These are phyloP conservation scores for Malachius bipustulatus DNA, from an alignment of 2,888 invertebrate genomes.

Conservation along the genomic window DNA sequence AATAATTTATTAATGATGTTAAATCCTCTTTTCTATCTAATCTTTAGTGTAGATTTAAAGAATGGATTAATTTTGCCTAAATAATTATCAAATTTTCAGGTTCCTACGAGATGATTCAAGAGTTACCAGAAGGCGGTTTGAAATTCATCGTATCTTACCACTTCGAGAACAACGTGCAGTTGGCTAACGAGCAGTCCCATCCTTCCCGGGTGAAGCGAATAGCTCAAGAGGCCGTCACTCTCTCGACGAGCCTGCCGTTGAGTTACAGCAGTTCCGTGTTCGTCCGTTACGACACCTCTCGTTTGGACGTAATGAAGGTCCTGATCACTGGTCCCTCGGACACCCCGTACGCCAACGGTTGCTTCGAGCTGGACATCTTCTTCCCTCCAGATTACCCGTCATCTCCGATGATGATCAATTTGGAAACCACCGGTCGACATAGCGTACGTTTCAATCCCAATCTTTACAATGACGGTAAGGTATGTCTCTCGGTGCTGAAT, in stretches of 20 bases:
- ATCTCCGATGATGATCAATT: constrained; percentile 80
- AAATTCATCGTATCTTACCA: constrained; percentile 82
- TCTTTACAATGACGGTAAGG: constrained; percentile 90
- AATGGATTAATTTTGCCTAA: no score
- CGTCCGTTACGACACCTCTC: constrained; percentile 87
- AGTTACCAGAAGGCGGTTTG: constrained; percentile 57
- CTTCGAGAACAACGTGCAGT: constrained; percentile 76
- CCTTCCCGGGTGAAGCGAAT: constrained; percentile 80
- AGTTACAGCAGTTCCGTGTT: constrained; percentile 91
- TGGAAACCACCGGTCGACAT: constrained; percentile 82
- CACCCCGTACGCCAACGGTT: constrained; percentile 86
- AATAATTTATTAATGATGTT: no score
- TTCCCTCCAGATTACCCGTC: constrained; percentile 60
- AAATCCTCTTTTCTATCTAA: no score
- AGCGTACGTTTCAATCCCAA: constrained; percentile 88
- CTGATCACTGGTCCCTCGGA: constrained; percentile 86
- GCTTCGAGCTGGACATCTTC: constrained; percentile 84
- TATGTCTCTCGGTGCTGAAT: constrained; percentile 87
- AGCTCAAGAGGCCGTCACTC: constrained; percentile 89
- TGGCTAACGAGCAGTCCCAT: constrained; percentile 76
- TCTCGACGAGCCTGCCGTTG: constrained; percentile 83
- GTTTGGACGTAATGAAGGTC: constrained; percentile 93
- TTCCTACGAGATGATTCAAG: constrained; percentile 84
- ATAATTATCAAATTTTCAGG: constrained; percentile 42
- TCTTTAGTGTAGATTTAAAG: no score